A percentile compares a stretch with the other conserved stretches of the same genome.
Conservation (phyloP, 2,888 invertebrate genomes). For the Beris morrisii region DNA sequence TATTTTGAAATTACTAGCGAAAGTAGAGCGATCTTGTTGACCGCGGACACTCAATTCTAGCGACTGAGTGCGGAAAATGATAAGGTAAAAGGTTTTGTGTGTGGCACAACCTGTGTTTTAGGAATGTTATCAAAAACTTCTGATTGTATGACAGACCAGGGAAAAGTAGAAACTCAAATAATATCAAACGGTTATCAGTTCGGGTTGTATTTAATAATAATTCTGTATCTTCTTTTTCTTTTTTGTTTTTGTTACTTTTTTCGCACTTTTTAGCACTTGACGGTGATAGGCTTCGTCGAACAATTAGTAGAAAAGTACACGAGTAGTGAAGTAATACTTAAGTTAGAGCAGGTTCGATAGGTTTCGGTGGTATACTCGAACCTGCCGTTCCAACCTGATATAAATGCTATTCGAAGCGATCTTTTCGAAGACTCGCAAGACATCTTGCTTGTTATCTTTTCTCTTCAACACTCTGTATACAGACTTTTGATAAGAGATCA, state of each 20-base stretch:
- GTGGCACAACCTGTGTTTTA: slow-evolving; percentile 26
- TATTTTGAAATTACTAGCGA: no score
- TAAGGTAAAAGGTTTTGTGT: slow-evolving; percentile 28
- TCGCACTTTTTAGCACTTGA: slow-evolving; percentile 15
- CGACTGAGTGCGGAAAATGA: slow-evolving; percentile 18
- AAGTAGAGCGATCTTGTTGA: no score
- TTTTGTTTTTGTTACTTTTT: slow-evolving; percentile 13
- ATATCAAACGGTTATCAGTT: slow-evolving; percentile 30
- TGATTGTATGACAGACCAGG: slow-evolving; percentile 27
- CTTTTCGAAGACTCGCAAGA: no score
- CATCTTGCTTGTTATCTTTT: no score
- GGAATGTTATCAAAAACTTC: slow-evolving; percentile 33
- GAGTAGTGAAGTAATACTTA: no score
- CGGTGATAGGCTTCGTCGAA: neutral
- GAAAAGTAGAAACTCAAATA: slow-evolving; percentile 32
- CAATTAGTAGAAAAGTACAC: slow-evolving; percentile 3
- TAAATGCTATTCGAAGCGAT: no score
- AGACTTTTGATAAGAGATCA: no score
- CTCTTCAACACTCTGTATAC: no score
- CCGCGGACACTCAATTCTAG: slow-evolving; percentile 1
- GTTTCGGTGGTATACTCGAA: no score
- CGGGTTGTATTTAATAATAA: slow-evolving; percentile 28
- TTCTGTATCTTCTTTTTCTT: slow-evolving; percentile 17
- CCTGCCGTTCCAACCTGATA: no score
- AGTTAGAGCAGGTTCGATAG: no score